Percentiles rank a stretch among this genome's conserved stretches.
Evolutionary conservation across 2,797 vertebrate species (phyloP).

Genomic region (Carcharodon carcharias): DNA sequence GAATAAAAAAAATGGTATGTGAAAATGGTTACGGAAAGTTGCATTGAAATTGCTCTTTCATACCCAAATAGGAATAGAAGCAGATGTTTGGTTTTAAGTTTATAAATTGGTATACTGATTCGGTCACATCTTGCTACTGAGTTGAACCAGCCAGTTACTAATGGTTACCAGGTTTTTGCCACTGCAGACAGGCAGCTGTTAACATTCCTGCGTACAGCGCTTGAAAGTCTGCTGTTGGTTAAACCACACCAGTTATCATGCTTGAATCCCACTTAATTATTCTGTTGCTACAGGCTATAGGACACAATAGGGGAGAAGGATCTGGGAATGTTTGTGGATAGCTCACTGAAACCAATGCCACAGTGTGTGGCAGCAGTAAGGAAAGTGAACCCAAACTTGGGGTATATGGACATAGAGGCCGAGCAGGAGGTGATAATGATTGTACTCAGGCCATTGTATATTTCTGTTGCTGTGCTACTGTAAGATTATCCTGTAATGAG

Average conservation of each 20-base stretch:
- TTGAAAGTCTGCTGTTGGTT: slow-evolving; percentile 3
- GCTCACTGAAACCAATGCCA: neutral
- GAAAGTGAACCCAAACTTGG: neutral
- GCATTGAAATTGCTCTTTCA: neutral
- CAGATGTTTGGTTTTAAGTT: neutral
- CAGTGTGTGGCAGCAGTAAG: neutral
- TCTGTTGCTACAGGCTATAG: neutral
- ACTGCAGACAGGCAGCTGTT: slow-evolving; percentile 7
- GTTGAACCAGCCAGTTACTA: neutral
- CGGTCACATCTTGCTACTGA: neutral
- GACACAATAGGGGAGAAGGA: neutral
- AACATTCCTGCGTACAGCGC: neutral
- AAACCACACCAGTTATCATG: neutral
- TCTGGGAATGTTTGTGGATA: neutral
- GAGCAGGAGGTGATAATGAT: neutral
- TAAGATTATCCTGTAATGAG: neutral
- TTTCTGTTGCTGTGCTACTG: neutral
- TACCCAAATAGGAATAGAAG: neutral
- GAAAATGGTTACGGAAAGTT: neutral
- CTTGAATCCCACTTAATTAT: neutral
- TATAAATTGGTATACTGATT: neutral
- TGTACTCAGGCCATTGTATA: neutral
- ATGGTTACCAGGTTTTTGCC: neutral
- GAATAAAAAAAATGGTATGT: neutral
- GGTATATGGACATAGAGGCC: neutral